Percentiles rank a stretch among this genome's conserved stretches.
Evolutionary conservation across 2,113 vertebrate genomes (phyloP).

Genomic region (Charina bottae): DNA sequence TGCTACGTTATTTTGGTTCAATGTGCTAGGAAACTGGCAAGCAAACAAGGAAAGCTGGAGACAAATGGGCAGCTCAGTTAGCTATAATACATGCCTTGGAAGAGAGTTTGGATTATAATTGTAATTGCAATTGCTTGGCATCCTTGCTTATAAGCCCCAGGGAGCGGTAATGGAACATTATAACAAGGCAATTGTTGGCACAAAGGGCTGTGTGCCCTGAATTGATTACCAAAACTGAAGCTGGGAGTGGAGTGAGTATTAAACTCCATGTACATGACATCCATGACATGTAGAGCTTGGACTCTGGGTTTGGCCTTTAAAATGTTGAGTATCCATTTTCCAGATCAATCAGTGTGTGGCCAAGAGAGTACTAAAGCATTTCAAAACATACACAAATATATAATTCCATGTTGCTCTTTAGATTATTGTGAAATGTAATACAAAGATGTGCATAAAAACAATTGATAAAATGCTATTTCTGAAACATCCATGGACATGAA

Average conservation of each 20-base stretch:
- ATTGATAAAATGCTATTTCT: background rate
- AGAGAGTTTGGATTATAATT: background rate
- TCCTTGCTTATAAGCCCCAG: slow-evolving; percentile 13
- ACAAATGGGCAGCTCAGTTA: slow-evolving; percentile 1
- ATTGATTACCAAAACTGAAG: slow-evolving; percentile 5
- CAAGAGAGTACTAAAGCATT: background rate
- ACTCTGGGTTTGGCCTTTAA: background rate
- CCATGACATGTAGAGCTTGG: background rate
- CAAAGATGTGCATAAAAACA: background rate
- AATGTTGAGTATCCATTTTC: background rate
- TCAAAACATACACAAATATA: background rate
- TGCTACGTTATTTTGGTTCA: slow-evolving; percentile 1
- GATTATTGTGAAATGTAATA: background rate
- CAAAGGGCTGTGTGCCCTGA: background rate
- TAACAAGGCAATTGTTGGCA: background rate
- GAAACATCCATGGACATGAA: background rate
- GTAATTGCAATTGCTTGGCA: slow-evolving; percentile 14
- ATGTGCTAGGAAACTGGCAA: background rate
- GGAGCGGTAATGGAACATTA: slow-evolving; percentile 3
- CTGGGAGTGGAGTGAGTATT: background rate
- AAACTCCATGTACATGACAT: background rate
- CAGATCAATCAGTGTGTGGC: background rate
- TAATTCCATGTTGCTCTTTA: background rate
- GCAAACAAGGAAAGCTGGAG: background rate
- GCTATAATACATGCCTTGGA: slow-evolving; percentile 5